A percentile compares a stretch with the other conserved stretches of the same genome.
These are phyloP conservation scores for Protonibea diacanthus DNA, from an alignment of 2,797 vertebrate species.

Conservation along the genomic window DNA sequence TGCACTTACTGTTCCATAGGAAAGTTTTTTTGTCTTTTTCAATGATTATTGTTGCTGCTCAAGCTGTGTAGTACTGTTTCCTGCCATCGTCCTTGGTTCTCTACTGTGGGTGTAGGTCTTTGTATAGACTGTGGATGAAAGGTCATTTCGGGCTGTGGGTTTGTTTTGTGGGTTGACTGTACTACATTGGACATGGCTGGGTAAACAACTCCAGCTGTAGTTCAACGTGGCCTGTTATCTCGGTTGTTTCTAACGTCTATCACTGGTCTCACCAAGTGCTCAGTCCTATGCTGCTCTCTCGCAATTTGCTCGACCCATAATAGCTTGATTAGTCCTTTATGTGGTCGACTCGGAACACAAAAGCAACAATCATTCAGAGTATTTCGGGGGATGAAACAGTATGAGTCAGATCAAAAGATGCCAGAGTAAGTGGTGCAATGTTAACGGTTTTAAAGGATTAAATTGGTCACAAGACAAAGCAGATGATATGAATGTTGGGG, in stretches of 20 bases:
- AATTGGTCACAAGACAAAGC: conserved; percentile 68
- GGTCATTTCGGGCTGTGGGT: conserved; percentile 66
- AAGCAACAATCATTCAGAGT: conserved; percentile 66
- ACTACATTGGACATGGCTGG: conserved; percentile 67
- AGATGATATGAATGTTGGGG: conserved; percentile 69
- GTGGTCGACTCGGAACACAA: conserved; percentile 65
- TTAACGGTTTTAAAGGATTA: conserved; percentile 64
- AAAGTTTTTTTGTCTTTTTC: conserved; percentile 90
- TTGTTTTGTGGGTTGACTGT: conserved; percentile 63
- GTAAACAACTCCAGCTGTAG: conserved; percentile 74
- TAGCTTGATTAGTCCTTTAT: conserved; percentile 56
- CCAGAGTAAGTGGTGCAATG: conserved; percentile 66
- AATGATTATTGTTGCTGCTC: conserved; percentile 89
- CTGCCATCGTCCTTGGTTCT: conserved; percentile 85
- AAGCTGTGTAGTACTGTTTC: conserved; percentile 88
- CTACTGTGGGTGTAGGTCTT: conserved; percentile 79
- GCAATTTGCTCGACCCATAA: conserved; percentile 64
- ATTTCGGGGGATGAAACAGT: conserved; percentile 66
- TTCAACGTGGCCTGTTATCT: conserved; percentile 65
- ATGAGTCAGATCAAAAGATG: conserved; percentile 63
- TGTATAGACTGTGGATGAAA: conserved; percentile 71
- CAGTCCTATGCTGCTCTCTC: conserved; percentile 59
- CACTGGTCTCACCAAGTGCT: conserved; percentile 68
- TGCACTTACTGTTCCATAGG: conserved; percentile 92
- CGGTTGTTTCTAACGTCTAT: conserved; percentile 62